Evolutionary conservation across 2,113 vertebrate species (phyloP).

Genomic region (Poeciliopsis turrubarensis): DNA sequence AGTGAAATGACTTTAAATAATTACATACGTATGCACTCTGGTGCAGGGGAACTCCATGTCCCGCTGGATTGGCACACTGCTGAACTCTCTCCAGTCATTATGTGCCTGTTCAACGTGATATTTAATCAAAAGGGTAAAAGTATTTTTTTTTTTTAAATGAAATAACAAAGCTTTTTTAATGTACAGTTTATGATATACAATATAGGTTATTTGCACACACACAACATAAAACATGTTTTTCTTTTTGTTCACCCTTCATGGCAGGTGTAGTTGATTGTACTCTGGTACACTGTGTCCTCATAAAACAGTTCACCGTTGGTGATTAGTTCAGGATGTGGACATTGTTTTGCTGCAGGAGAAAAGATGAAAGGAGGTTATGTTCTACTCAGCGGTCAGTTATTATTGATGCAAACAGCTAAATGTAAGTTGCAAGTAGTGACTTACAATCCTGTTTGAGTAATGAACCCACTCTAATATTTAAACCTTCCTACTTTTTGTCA

Average conservation of each 20-base stretch:
- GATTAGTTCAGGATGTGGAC: conserved; percentile 77
- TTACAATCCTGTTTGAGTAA: background rate
- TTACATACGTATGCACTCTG: conserved; percentile 84
- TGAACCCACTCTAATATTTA: background rate
- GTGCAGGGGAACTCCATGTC: conserved; percentile 80
- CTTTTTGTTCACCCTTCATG: conserved; percentile 83
- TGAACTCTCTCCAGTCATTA: conserved; percentile 74
- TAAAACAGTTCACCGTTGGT: conserved; percentile 75
- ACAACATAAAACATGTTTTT: background rate
- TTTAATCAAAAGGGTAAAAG: background rate
- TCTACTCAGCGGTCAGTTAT: background rate
- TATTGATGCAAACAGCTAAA: background rate
- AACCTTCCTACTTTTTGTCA: background rate
- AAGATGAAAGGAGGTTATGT: background rate
- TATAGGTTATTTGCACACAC: background rate
- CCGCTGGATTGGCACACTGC: conserved; percentile 82
- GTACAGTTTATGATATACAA: background rate
- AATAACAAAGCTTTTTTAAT: background rate
- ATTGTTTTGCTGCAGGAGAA: conserved; percentile 79
- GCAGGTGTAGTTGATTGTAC: conserved; percentile 82
- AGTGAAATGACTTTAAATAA: background rate
- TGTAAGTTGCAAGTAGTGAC: background rate
- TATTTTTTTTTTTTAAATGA: too few species aligned
- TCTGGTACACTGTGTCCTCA: conserved; percentile 77
- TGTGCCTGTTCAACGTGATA: conserved; percentile 76